Base-by-base conservation (phyloP, 1,140 invertebrate genomes). In the Nasonia giraulti region DNA sequence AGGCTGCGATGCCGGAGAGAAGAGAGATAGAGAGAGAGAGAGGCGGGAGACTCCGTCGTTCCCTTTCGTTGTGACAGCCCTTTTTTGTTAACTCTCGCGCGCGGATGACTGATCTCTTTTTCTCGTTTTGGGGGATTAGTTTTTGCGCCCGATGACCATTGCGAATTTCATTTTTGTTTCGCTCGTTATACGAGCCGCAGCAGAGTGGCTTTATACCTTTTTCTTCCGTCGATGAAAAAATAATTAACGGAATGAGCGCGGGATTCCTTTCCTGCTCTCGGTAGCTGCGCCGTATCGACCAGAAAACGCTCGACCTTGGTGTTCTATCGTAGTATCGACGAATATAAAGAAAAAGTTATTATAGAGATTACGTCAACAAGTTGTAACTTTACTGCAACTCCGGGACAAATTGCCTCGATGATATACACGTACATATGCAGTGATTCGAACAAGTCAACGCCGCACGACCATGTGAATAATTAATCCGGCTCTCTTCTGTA, bases 31-130 rank as follows among this genome's bases (percentile, higher is more conserved):
- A 62, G 55, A 62, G 55, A 20, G 1, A 14, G 55, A 62, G 17
- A 12, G 14, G 55, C 55, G 1, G 27, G 27, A 27, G 27, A 27
- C 27, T 27, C 27, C 27, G 17, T 62, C 55, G 55, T 62, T 62
- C 55, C 55, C 55, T 62, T 62, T 62, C 55, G 55, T 62, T 62
- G 55, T 62, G 55, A 62, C 55, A 62, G 55, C 55, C 55, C 55
- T 62, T 62, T 62, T 62, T 62, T 62, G 55, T 62, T 62, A 62
- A 62, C 55, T 62, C 55, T 20, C 55, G 55, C 55, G 55, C 55
- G 55, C 55, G 55, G 55, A 62, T 62, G 55, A 62, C 55, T 62
- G 55, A 62, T 62, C 55, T 62, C 55, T 62, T 62, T 62, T 62
- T 62, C 55, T 62, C 55, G 55, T 62, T 62, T 62, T 62, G 55